These are phyloP conservation scores for Spea hammondii DNA, from an alignment of 2,797 vertebrate species.

Conservation along the genomic window DNA sequence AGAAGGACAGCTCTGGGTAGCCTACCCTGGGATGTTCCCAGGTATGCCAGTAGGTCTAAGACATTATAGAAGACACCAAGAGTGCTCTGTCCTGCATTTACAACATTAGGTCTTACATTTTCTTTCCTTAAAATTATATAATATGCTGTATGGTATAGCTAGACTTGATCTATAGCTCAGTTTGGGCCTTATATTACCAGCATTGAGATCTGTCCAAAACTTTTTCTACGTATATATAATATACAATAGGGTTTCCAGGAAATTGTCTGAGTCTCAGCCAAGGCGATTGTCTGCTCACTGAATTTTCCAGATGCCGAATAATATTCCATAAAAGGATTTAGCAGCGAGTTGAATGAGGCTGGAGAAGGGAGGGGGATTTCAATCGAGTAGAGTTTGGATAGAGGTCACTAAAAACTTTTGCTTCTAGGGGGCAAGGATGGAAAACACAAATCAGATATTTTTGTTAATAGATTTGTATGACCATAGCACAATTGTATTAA, in stretches of 20 bases:
- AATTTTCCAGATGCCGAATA: conserved; percentile 3
- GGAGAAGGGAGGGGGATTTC: background rate
- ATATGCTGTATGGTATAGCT: background rate
- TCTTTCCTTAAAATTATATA: too few species aligned
- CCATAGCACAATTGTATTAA: too few species aligned
- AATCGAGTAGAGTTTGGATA: background rate
- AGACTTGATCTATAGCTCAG: background rate
- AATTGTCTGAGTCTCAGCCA: conserved; percentile 15
- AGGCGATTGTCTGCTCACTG: background rate
- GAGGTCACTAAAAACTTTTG: background rate
- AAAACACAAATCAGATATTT: too few species aligned
- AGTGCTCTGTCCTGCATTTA: too few species aligned
- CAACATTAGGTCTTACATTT: too few species aligned
- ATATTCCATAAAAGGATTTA: conserved; percentile 43
- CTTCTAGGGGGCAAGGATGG: too few species aligned
- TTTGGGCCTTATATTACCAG: background rate
- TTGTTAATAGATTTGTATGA: too few species aligned
- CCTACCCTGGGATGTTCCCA: too few species aligned
- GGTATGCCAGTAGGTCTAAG: too few species aligned
- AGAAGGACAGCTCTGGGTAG: too few species aligned
- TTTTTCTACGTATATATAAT: background rate
- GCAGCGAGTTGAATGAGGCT: background rate
- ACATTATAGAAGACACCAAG: too few species aligned
- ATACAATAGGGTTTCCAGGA: conserved; percentile 24
- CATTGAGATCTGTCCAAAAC: background rate